phyloP scores from a whole-genome alignment of 2,888 invertebrate genomes.

The Mystacides longicornis region DNA sequence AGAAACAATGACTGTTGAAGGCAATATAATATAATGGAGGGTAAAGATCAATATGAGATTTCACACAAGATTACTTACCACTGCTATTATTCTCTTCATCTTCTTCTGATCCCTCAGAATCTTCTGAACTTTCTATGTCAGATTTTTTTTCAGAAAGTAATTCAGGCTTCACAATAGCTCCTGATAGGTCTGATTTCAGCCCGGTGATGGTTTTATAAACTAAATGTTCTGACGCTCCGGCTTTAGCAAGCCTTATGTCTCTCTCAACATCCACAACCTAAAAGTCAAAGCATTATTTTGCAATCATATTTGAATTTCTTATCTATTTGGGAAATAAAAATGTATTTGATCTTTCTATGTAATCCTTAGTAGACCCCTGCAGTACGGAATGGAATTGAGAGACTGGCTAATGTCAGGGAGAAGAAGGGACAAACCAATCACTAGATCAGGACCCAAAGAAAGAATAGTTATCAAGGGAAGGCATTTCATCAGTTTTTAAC shows the following conservation, averaged over 20 bases:
- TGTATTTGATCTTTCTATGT: neutral
- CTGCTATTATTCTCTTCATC: neutral
- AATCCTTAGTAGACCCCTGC: too few species aligned
- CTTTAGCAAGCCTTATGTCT: constrained; percentile 74
- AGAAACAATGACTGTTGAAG: too few species aligned
- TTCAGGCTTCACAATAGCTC: constrained; percentile 59
- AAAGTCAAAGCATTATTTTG: constrained; percentile 26
- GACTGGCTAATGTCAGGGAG: too few species aligned
- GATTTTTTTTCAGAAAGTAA: constrained; percentile 39
- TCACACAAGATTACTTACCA: too few species aligned
- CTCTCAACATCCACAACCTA: constrained; percentile 78
- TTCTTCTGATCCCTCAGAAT: neutral
- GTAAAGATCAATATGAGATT: too few species aligned
- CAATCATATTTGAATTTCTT: neutral
- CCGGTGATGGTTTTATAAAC: constrained; percentile 84
- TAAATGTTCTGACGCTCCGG: constrained; percentile 63
- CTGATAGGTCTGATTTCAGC: constrained; percentile 70
- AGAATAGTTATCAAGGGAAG: too few species aligned
- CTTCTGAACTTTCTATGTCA: constrained; percentile 21
- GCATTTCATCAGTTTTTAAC: too few species aligned
- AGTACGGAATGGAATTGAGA: too few species aligned
- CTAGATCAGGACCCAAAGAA: too few species aligned
- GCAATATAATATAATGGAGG: too few species aligned
- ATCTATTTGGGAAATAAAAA: neutral
- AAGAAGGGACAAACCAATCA: too few species aligned